These are phyloP conservation scores for Centroberyx gerrardi DNA, from an alignment of 2,797 vertebrate genomes.

Conservation along the genomic window DNA sequence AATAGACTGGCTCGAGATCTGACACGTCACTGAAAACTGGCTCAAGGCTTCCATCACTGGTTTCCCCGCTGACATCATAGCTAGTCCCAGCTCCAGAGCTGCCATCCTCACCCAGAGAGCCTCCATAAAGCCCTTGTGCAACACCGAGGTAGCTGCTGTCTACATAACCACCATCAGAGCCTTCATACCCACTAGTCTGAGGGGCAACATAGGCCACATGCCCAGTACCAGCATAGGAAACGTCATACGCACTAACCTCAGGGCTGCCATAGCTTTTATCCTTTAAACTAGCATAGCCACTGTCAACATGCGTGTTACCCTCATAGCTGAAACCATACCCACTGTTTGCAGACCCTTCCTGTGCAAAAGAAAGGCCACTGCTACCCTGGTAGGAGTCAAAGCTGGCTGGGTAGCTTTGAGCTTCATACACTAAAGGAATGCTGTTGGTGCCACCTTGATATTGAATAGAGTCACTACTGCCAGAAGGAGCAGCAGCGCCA, in stretches of 20 bases:
- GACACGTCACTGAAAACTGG: slow-evolving; percentile 49
- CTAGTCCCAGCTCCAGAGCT: neutral
- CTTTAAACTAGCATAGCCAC: neutral
- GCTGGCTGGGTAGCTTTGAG: too few species aligned
- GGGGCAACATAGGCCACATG: too few species aligned
- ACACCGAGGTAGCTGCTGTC: neutral
- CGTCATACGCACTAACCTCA: too few species aligned
- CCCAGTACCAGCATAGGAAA: too few species aligned
- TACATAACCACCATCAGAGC: neutral
- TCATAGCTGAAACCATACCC: neutral
- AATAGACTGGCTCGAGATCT: slow-evolving; percentile 40
- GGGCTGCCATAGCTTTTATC: neutral
- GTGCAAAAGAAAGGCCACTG: too few species aligned
- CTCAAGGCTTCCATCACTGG: neutral
- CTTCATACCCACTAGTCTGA: too few species aligned
- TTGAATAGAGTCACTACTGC: too few species aligned
- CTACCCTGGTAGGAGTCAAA: too few species aligned
- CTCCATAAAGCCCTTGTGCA: neutral
- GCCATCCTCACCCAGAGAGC: neutral
- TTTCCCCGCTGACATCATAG: neutral
- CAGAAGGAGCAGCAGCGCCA: too few species aligned
- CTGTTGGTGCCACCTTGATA: too few species aligned
- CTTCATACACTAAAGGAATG: too few species aligned
- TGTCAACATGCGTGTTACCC: neutral
- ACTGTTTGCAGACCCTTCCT: too few species aligned